Percentiles rank a stretch among this genome's conserved stretches.
Conservation (phyloP, 2,113 vertebrate species). For the Phrynosoma blainvillii region DNA sequence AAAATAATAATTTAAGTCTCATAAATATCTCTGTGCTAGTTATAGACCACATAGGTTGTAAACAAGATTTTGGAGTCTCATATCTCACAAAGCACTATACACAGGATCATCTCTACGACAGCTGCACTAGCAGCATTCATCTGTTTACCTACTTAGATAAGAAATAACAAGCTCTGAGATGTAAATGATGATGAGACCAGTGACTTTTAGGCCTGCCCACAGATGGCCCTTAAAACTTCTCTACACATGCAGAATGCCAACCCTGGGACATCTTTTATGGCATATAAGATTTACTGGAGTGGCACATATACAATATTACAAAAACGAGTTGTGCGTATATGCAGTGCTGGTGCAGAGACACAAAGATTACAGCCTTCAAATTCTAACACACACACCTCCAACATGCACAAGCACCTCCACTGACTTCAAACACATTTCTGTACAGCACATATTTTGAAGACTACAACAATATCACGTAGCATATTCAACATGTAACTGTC, state of each 20-base stretch:
- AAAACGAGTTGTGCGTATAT: neutral
- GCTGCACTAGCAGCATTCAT: slow-evolving; percentile 38
- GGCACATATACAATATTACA: slow-evolving; percentile 4
- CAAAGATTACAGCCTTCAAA: neutral
- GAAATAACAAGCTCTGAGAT: slow-evolving; percentile 56
- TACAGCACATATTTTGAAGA: neutral
- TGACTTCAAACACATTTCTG: neutral
- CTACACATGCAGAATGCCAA: slow-evolving; percentile 42
- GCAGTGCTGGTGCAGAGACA: neutral
- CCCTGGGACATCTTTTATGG: neutral
- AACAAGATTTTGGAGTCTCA: slow-evolving; percentile 37
- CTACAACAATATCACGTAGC: neutral
- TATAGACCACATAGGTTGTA: slow-evolving; percentile 35
- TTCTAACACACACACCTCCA: neutral
- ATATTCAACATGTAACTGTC: neutral
- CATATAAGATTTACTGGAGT: slow-evolving; percentile 14
- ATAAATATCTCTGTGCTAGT: neutral
- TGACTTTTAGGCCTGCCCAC: slow-evolving; percentile 39
- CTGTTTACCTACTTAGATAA: slow-evolving; percentile 41
- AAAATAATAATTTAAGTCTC: slow-evolving; percentile 10
- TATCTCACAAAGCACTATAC: neutral
- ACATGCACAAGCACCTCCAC: neutral
- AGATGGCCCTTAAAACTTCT: slow-evolving; percentile 32
- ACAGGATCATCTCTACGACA: neutral
- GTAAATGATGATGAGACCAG: slow-evolving; percentile 33